Conservation (phyloP, 2,113 vertebrate genomes). For the Pipra filicauda region DNA sequence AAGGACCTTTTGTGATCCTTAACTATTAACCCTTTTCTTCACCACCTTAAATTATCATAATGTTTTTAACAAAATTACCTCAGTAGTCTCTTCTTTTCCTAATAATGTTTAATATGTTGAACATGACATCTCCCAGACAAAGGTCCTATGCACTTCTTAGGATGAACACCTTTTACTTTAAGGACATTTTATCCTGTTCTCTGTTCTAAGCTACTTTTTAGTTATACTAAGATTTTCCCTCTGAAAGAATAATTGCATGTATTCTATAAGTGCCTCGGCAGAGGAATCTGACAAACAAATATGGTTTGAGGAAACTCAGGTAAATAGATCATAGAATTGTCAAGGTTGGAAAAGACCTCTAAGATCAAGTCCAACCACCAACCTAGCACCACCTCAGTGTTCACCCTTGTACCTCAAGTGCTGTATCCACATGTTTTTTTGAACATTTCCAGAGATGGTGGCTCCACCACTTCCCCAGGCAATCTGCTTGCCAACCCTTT, state of each 20-base stretch:
- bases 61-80: not conserved
- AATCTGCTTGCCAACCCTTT: not conserved
- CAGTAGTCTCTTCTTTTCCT: not conserved
- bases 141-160: not conserved
- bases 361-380: not conserved
- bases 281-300: not conserved
- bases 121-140: not conserved
- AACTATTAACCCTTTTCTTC: not conserved
- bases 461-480: too few relatives aligned
- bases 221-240: not conserved
- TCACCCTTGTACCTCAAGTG: not conserved
- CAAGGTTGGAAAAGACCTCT: not conserved
- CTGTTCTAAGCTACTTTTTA: not conserved
- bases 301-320: not conserved
- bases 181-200: not conserved
- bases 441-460: not conserved
- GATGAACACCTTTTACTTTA: not conserved
- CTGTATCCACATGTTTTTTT: accelerated
- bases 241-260: not conserved
- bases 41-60: not conserved
- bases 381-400: not conserved
- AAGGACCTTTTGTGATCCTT: not conserved
- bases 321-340: not conserved
- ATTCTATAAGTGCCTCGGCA: not conserved
- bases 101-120: not conserved